Evolutionary conservation across 2,113 vertebrate genomes (phyloP), one percentile per base, ranked within the genome.

Genomic region (Gila orcuttii): DNA sequence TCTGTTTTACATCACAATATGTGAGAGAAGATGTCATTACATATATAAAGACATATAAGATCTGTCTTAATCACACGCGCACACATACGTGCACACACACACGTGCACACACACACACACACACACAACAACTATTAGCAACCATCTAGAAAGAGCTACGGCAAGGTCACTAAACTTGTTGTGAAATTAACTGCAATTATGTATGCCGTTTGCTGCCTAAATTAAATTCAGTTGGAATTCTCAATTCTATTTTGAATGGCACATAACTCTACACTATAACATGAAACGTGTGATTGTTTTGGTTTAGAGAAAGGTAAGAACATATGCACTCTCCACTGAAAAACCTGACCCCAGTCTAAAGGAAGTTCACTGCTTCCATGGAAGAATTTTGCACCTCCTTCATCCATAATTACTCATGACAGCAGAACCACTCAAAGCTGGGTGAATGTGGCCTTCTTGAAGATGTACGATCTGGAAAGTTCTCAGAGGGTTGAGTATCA

Each of bases 251-350:
- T 76, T 76, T 47, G n/a, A 76, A 50, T 52, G 45, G 74, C 74
- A 31, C n/a, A 31, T 25, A 52, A 52, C 74, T 76, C 42, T 19
- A 12, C 12, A 2, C 23, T 76, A 45, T 76, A 17, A 76, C 45
- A 76, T 76, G 74, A 76, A 50, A 76, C 42, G 45, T 31, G n/a
- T 76, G 42, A 76, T 76, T 47, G 0, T 25, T 76, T 76, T 45
- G 45, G n/a, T 76, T 52, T 76, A 25, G 45, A 47, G 23, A 52
- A 50, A 31, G 73, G n/a, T 76, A 52, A 52, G 28, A 19, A 19
- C 66, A 0, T 21, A 21, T 36, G 17, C 17, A 36, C 19, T 69
- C 66, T 21, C 45, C 45, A 76, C 74, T 28, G 25, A 47, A 76
- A 52, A 75, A 47, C 36, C 42, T 75, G 73, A 75, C 45, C 42